Base-by-base conservation (phyloP, 2,113 vertebrate genomes). In the Pionites leucogaster region DNA sequence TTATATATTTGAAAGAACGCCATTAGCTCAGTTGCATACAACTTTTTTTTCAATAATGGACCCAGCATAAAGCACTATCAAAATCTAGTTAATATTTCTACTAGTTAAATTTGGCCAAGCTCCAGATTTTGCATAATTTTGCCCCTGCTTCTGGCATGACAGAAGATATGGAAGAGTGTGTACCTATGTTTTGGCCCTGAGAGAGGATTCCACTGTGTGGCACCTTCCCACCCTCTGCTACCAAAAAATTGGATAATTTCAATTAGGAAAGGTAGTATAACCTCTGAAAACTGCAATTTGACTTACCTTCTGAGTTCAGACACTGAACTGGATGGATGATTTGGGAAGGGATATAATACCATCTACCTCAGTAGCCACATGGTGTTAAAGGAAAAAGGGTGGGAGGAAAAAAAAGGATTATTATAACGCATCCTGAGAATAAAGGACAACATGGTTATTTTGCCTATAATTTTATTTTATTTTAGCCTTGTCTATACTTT, bases 21-120 rank as follows among this genome's bases (percentile, higher is more conserved):
- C 37, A 50, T 53, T 80, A 83, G 85, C 4, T 83, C 70, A 71
- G 18, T 86, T 86, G 2, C 50, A 37, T 64, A 44, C 4, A 83
- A 63, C 17, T 12, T 81, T 68, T 71, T 68, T 81, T 94, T 72
- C 92, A 96, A 69, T 88, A 96, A 96, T 37, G 79, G 42, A 42
- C 29, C 74, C 47, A 88, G 7, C 33, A 69, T 31, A 92, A 93
- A 96, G 90, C 88, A 96, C 82, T 96, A 95, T 86, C 19, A 76
- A 91, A 94, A 57, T 20, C 65, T 27, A 87, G 7, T 33, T 78
- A 89, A 65, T 50, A 50, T 27, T 80, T 88, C n/a, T 82, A 37
- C 39, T 39, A 35, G 74, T 91, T 90, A 77, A 77, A 67, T 96
- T 86, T 80, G 82, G 4, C 8, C 23, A 74, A 49, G 15, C 3